Conservation (phyloP, 2,113 vertebrate species). For the Cyanoderma ruficeps region DNA sequence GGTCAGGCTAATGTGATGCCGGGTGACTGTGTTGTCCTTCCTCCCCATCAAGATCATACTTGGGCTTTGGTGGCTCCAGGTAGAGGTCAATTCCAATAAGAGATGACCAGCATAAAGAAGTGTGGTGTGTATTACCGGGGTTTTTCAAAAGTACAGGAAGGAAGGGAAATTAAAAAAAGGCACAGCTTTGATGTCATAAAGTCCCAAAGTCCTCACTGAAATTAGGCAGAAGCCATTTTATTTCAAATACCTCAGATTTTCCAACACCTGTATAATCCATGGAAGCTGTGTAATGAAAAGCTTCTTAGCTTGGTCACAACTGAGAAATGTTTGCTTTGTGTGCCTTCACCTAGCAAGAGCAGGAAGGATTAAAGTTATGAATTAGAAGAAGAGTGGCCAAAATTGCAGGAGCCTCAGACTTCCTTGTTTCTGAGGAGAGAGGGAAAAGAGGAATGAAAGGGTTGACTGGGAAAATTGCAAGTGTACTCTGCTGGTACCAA, state of each 20-base stretch:
- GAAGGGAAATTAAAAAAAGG: not conserved
- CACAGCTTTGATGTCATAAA: not conserved
- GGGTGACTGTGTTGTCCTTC: not conserved
- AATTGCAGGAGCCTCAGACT: not conserved
- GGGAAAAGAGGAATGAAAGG: not conserved
- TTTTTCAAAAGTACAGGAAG: not conserved
- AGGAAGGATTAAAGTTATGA: conserved; percentile 12
- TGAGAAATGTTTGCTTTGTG: conserved; percentile 8
- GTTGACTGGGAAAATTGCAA: not conserved
- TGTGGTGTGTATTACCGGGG: not conserved
- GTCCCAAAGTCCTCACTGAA: not conserved
- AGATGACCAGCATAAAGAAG: not conserved
- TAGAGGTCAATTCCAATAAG: not conserved
- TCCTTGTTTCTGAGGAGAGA: not conserved
- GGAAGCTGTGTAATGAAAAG: not conserved
- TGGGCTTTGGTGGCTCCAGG: not conserved
- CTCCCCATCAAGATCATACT: not conserved
- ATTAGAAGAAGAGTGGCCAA: not conserved
- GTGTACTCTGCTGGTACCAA: not conserved
- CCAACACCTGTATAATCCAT: not conserved
- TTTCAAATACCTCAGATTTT: not conserved
- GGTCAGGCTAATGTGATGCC: not conserved
- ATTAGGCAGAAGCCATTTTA: not conserved
- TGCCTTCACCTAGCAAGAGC: not conserved
- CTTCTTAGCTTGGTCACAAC: not conserved